Percentiles rank a stretch among this genome's conserved stretches.
Conservation (phyloP, 1,140 invertebrate species). For the Chironomus tepperi region DNA sequence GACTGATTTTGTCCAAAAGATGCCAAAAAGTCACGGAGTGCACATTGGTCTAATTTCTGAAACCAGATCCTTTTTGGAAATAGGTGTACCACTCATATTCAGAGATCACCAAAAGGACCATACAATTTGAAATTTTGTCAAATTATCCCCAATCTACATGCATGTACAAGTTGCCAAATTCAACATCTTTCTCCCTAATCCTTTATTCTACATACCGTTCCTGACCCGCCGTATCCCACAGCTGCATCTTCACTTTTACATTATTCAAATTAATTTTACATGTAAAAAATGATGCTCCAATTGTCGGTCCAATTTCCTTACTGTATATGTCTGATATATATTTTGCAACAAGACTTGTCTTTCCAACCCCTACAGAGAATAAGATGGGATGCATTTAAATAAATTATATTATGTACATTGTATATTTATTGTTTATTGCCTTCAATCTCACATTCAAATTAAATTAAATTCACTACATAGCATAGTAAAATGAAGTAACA, state of each 20-base stretch:
- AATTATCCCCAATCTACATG: too few species aligned
- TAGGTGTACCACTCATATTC: too few species aligned
- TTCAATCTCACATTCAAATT: background rate
- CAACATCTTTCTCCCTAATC: background rate
- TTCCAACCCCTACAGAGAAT: slow-evolving; percentile 66
- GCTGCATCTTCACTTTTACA: slow-evolving; percentile 64
- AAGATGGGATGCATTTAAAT: background rate
- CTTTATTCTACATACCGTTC: slow-evolving; percentile 30
- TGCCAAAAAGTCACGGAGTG: too few species aligned
- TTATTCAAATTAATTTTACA: slow-evolving; percentile 65
- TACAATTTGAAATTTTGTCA: too few species aligned
- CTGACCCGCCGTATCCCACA: slow-evolving; percentile 75
- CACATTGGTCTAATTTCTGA: too few species aligned
- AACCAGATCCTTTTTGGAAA: too few species aligned
- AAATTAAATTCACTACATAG: background rate
- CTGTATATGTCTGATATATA: slow-evolving; percentile 71
- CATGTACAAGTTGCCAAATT: too few species aligned
- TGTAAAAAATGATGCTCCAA: slow-evolving; percentile 81
- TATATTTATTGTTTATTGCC: background rate
- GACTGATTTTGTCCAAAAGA: too few species aligned
- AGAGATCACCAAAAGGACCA: too few species aligned
- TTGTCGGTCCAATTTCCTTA: slow-evolving; percentile 65
- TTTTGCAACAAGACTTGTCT: slow-evolving; percentile 71
- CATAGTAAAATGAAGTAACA: background rate
- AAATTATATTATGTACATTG: slow-evolving; percentile 25